phyloP scores from a whole-genome alignment of 2,797 vertebrate species.

The Babyrousa celebensis region DNA sequence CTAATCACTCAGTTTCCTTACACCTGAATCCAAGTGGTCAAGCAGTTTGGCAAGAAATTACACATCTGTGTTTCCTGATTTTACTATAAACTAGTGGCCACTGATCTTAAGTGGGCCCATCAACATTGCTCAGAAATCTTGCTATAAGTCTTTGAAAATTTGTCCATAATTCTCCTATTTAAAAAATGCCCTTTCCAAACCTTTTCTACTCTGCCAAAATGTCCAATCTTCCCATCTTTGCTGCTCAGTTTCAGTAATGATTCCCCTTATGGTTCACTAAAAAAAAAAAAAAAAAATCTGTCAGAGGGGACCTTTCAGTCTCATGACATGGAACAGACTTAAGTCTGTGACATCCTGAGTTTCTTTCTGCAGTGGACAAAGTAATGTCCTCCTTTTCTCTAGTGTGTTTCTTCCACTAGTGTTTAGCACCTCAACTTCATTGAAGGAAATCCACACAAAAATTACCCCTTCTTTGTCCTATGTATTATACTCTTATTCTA shows the following conservation, averaged over 20 bases:
- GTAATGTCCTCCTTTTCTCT: neutral
- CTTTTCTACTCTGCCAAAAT: neutral
- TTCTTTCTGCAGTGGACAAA: neutral
- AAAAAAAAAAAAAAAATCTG: neutral
- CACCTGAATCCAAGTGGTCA: neutral
- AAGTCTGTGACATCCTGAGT: neutral
- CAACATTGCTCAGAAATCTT: neutral
- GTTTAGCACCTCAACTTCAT: neutral
- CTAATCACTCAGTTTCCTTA: neutral
- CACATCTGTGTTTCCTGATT: neutral
- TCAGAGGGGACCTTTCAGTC: neutral
- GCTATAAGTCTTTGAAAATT: neutral
- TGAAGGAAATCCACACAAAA: neutral
- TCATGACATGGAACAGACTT: neutral
- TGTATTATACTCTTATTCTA: neutral
- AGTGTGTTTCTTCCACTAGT: neutral
- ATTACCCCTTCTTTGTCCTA: neutral
- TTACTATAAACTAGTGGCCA: neutral
- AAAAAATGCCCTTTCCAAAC: neutral
- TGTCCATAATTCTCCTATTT: neutral
- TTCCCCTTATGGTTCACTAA: neutral
- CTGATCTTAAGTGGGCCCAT: neutral
- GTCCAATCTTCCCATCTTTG: neutral
- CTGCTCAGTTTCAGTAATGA: constrained; percentile 3
- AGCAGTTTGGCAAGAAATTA: neutral